These are phyloP conservation scores for Syritta pipiens DNA, from an alignment of 2,888 invertebrate genomes.

Conservation along the genomic window DNA sequence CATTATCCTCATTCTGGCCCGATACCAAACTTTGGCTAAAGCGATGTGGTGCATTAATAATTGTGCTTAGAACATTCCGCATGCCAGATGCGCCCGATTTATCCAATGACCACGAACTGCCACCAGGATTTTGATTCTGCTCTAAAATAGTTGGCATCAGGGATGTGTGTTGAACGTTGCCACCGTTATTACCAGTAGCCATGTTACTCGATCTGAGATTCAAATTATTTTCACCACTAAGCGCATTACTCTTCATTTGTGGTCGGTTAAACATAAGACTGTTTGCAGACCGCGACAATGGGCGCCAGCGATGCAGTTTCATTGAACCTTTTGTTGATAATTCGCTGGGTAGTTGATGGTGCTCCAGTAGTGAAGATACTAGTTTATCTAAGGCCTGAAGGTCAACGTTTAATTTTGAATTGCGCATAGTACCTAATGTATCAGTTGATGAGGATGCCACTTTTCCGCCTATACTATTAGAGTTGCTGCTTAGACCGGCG, in stretches of 20 bases:
- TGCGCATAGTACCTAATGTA: slow-evolving; percentile 76
- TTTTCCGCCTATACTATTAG: slow-evolving; percentile 12
- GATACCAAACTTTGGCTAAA: slow-evolving; percentile 70
- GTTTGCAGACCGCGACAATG: slow-evolving; percentile 78
- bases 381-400: slow-evolving; percentile 84
- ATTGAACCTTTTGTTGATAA: slow-evolving; percentile 70
- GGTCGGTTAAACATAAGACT: slow-evolving; percentile 71
- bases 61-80: slow-evolving; percentile 75
- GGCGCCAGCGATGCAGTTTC: slow-evolving; percentile 77
- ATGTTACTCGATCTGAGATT: slow-evolving; percentile 54
- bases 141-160: slow-evolving; percentile 79
- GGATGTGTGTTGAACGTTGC: slow-evolving; percentile 70
- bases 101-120: slow-evolving; percentile 73
- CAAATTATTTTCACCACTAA: slow-evolving; percentile 62
- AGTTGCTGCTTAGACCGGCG: slow-evolving; percentile 73
- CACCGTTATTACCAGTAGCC: slow-evolving; percentile 27
- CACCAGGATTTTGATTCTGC: slow-evolving; percentile 70
- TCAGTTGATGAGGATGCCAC: slow-evolving; percentile 28
- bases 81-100: slow-evolving; percentile 72
- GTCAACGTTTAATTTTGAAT: slow-evolving; percentile 81
- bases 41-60: slow-evolving; percentile 74
- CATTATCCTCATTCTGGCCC: slow-evolving; percentile 75
- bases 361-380: slow-evolving; percentile 82
- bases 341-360: slow-evolving; percentile 62
- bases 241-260: slow-evolving; percentile 51